Conservation (phyloP, 2,113 vertebrate species). For the Marmota flaviventris region DNA sequence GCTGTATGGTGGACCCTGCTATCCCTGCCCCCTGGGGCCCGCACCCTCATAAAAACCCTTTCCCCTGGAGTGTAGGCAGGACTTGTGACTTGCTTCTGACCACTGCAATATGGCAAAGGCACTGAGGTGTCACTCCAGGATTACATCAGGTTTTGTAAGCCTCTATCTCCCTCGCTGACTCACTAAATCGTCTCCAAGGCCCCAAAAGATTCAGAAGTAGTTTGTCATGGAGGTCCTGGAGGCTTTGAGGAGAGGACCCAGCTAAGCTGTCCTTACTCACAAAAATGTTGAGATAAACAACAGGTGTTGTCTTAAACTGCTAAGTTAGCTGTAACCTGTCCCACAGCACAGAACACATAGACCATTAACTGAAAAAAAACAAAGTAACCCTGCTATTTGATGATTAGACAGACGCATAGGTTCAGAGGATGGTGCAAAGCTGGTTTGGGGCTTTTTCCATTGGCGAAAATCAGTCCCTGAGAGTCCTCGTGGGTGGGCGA, state of each 20-base stretch:
- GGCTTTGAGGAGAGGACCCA: not conserved
- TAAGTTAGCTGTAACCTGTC: not conserved
- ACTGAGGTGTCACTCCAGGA: rapidly evolving
- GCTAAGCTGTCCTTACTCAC: not conserved
- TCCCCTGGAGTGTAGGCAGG: not conserved
- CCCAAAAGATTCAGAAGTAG: not conserved
- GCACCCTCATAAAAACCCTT: not conserved
- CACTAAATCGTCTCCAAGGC: not conserved
- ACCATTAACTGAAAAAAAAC: not conserved
- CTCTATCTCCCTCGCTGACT: not conserved
- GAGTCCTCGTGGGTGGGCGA: not conserved
- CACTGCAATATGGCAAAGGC: not conserved
- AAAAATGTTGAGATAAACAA: not conserved
- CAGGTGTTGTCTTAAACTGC: not conserved
- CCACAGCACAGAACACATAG: not conserved
- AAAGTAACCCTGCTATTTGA: not conserved
- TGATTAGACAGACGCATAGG: not conserved
- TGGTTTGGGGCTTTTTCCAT: not conserved
- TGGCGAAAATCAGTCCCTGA: not conserved
- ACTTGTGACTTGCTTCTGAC: not conserved
- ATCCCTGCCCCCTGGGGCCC: not conserved
- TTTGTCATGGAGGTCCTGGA: not conserved
- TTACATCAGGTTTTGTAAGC: not conserved
- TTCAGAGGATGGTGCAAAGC: not conserved
- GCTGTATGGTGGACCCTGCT: not conserved